Evolutionary conservation across 2,888 invertebrate genomes (phyloP).

Genomic region (Asteroscopus sphinx): DNA sequence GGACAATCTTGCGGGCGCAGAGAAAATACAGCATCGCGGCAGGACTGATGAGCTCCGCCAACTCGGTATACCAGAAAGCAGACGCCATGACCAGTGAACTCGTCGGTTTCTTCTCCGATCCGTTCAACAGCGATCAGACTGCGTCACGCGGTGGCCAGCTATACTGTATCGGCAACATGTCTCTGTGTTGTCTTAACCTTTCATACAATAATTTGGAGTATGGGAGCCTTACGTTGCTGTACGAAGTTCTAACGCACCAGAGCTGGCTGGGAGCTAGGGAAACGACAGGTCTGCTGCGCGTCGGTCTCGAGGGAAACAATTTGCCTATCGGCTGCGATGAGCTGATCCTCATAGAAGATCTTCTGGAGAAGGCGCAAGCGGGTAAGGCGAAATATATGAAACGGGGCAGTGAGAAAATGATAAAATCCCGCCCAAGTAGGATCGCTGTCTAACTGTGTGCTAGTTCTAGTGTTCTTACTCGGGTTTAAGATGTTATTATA

Average conservation of each 20-base stretch:
- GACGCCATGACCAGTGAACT: constrained; percentile 38
- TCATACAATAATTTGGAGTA: constrained; percentile 57
- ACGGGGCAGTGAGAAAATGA: constrained; percentile 7
- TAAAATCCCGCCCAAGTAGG: background rate
- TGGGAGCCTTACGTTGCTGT: constrained; percentile 37
- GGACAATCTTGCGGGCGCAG: background rate
- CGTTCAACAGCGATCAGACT: constrained; percentile 50
- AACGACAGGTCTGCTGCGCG: constrained; percentile 52
- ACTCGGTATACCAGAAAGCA: constrained; percentile 29
- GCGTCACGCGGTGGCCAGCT: constrained; percentile 22
- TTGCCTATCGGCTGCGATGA: constrained; percentile 44
- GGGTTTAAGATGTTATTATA: background rate
- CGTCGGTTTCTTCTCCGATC: constrained; percentile 43
- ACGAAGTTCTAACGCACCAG: constrained; percentile 50
- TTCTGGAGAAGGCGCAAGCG: constrained; percentile 36
- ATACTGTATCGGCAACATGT: constrained; percentile 55
- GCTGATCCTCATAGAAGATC: constrained; percentile 29
- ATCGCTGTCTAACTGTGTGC: background rate
- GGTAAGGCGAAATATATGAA: background rate
- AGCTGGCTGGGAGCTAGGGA: constrained; percentile 13
- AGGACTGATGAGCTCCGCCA: background rate
- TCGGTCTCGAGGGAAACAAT: constrained; percentile 56
- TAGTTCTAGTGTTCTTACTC: background rate
- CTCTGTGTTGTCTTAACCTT: constrained; percentile 56
- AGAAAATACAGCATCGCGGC: constrained; percentile 9